Conservation (phyloP, 2,888 invertebrate genomes). For the Dusona sp. region DNA sequence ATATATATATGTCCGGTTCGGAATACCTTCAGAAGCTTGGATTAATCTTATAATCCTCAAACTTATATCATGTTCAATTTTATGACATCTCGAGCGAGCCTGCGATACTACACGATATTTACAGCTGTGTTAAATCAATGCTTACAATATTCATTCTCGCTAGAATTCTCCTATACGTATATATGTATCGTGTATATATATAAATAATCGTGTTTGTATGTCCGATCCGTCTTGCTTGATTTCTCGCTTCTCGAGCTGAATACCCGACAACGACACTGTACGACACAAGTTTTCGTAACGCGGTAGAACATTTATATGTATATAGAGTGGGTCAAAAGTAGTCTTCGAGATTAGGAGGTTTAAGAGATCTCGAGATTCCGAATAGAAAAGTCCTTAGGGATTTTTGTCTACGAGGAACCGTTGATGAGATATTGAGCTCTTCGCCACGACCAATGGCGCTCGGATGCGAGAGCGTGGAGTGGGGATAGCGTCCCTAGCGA, state of each 20-base stretch:
- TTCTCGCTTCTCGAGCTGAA: conserved; percentile 50
- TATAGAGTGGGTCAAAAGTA: neutral
- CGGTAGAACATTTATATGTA: neutral
- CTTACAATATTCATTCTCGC: conserved; percentile 63
- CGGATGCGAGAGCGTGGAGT: neutral
- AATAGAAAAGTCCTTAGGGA: neutral
- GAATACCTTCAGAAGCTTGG: conserved; percentile 59
- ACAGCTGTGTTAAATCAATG: conserved; percentile 68
- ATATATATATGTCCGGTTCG: conserved; percentile 47
- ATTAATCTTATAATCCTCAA: conserved; percentile 68
- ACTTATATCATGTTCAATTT: conserved; percentile 67
- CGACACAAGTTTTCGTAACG: conserved; percentile 53
- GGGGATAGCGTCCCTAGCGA: neutral
- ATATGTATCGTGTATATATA: conserved; percentile 15
- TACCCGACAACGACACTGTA: conserved; percentile 30
- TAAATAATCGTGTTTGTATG: conserved; percentile 44
- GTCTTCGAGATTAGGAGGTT: neutral
- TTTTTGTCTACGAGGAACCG: neutral
- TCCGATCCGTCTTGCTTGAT: conserved; percentile 47
- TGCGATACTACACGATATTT: conserved; percentile 63
- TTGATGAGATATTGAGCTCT: neutral
- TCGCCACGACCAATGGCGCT: neutral
- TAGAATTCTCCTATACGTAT: neutral
- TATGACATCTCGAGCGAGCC: conserved; percentile 63
- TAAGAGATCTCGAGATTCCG: neutral